Evolutionary conservation across 2,888 invertebrate species (phyloP), one percentile per base, ranked within the genome.

Genomic region (Orthosia cruda): DNA sequence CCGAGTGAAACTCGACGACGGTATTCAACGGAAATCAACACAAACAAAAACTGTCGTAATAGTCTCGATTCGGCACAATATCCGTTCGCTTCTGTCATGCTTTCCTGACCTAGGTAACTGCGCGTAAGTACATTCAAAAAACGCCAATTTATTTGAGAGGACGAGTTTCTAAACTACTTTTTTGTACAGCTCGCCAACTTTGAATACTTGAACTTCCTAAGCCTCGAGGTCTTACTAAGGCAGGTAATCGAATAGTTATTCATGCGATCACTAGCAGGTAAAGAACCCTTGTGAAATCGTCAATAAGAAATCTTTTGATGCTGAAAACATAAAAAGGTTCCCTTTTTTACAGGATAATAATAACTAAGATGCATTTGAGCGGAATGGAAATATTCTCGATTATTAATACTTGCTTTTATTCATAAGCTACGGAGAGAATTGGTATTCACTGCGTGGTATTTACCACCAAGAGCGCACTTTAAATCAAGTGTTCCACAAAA

Each of bases 61-160:
- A 73, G 70, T 65, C 70, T 75, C 69, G 81, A 87, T 85, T 84
- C 74, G 71, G 77, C 69, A 80, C 74, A 86, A 80, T 86, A 87
- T 81, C 81, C 84, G 76, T 73, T 85, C 71, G 79, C 74, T 83
- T 81, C 81, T 81, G 89, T 90, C 89, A 90, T 89, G 89, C 89
- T 91, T 91, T 91, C 90, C 84, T 90, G 89, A 89, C 89, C 89
- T 89, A 89, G 86, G 88, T 87, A 90, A 87, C 85, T 83, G 77
- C 26, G 65, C 47, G 47, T 66, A 55, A 65, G 45, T 67, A 57
- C 54, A 72, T 62, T 71, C 47, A 77, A 74, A 72, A 57, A 69
- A 61, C 52, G 57, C 15, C 61, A 71, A 66, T 69, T 66, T 71
- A 47, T 59, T 26, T 20, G 12, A 54, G 54, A 55, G 26, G 13